phyloP scores from a whole-genome alignment of 2,113 vertebrate species.

The Anguilla japonica region DNA sequence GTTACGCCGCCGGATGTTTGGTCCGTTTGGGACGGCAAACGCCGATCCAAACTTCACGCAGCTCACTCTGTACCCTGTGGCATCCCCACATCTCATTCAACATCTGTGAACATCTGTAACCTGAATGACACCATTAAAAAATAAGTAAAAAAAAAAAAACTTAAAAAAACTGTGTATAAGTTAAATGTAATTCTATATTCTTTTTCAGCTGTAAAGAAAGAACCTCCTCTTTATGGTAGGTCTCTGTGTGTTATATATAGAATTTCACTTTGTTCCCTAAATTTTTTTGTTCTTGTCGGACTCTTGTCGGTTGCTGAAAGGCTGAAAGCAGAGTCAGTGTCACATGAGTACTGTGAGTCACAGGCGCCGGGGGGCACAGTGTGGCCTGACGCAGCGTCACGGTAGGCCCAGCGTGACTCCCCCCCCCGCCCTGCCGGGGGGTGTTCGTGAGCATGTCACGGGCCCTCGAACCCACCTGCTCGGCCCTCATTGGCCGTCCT shows the following conservation, averaged over 20 bases:
- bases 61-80: not conserved
- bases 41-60: not conserved
- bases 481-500: not conserved
- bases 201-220: conserved; percentile 77
- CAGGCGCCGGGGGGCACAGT: too few species aligned
- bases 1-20: not conserved
- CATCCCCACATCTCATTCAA: not conserved
- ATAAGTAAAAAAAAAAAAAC: not conserved
- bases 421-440: too few species aligned
- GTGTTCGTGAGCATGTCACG: conserved; percentile 2
- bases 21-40: not conserved
- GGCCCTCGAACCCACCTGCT: not conserved
- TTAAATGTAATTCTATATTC: conserved; percentile 54
- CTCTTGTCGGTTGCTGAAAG: not conserved
- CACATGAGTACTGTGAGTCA: too few species aligned
- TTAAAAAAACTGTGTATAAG: conserved; percentile 17
- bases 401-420: too few species aligned
- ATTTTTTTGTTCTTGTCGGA: not conserved
- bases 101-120: not conserved
- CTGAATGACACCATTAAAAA: not conserved
- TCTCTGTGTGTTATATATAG: conserved; percentile 52
- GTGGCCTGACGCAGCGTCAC: too few species aligned
- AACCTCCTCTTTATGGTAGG: conserved; percentile 75
- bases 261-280: not conserved
- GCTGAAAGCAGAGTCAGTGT: not conserved